phyloP scores from a whole-genome alignment of 2,113 vertebrate genomes.

The Hippocampus zosterae region DNA sequence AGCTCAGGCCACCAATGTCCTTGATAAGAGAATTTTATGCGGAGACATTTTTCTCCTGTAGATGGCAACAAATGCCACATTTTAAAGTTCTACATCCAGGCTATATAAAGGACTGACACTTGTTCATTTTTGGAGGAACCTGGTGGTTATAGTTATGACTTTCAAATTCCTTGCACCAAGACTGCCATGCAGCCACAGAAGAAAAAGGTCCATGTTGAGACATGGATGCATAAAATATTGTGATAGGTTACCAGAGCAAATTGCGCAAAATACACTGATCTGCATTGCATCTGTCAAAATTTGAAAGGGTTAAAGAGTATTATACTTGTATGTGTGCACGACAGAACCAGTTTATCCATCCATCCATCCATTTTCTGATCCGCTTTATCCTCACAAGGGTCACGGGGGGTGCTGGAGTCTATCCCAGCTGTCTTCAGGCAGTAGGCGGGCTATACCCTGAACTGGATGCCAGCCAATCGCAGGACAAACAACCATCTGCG shows the following conservation, averaged over 20 bases:
- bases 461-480: no score
- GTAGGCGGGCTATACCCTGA: no score
- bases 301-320: no score
- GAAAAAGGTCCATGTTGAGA: background rate
- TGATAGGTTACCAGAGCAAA: background rate
- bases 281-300: background rate
- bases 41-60: constrained; percentile 32
- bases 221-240: background rate
- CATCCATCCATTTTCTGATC: no score
- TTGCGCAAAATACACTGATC: background rate
- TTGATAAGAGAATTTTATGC: background rate
- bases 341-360: no score
- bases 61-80: constrained; percentile 50
- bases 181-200: background rate
- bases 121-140: background rate
- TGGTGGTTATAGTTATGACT: background rate
- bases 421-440: no score
- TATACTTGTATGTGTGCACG: no score
- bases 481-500: no score
- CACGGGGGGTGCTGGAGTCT: no score
- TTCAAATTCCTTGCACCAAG: background rate
- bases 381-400: no score
- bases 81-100: background rate
- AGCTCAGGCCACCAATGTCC: background rate
- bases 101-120: background rate